phyloP scores from a whole-genome alignment of 2,797 vertebrate species.

The Squalus acanthias region DNA sequence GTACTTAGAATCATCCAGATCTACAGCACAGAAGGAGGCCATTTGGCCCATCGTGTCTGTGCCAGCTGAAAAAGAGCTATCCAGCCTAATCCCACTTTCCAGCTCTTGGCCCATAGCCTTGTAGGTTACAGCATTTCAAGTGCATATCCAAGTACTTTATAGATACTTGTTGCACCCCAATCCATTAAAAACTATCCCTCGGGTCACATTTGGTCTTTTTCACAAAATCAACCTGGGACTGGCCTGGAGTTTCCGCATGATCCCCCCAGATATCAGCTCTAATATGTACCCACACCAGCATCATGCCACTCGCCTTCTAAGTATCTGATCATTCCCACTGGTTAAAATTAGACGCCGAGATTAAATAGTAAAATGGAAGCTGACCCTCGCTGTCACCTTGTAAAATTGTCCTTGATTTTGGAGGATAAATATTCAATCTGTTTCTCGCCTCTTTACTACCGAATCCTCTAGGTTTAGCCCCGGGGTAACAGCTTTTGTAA shows the following conservation, averaged over 20 bases:
- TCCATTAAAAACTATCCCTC: not conserved
- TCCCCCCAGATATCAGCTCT: not conserved
- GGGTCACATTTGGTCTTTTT: not conserved
- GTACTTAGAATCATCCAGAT: too few species aligned
- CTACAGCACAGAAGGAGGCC: too few species aligned
- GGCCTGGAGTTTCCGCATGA: not conserved
- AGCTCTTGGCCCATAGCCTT: too few species aligned
- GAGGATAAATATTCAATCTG: not conserved
- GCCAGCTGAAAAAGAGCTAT: too few species aligned
- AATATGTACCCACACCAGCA: too few species aligned
- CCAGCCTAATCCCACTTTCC: too few species aligned
- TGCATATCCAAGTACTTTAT: too few species aligned
- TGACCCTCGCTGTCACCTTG: not conserved
- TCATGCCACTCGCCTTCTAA: not conserved
- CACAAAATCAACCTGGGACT: too few species aligned
- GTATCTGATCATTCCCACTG: not conserved
- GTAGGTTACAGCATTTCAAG: too few species aligned
- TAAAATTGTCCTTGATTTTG: not conserved
- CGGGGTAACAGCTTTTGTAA: too few species aligned
- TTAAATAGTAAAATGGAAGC: not conserved
- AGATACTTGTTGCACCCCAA: not conserved
- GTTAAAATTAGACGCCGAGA: not conserved
- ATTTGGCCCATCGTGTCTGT: too few species aligned
- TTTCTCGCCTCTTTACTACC: not conserved
- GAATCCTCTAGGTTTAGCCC: not conserved